Evolutionary conservation across 1,140 invertebrate genomes (phyloP).

Genomic region (Bombus soroeensis): DNA sequence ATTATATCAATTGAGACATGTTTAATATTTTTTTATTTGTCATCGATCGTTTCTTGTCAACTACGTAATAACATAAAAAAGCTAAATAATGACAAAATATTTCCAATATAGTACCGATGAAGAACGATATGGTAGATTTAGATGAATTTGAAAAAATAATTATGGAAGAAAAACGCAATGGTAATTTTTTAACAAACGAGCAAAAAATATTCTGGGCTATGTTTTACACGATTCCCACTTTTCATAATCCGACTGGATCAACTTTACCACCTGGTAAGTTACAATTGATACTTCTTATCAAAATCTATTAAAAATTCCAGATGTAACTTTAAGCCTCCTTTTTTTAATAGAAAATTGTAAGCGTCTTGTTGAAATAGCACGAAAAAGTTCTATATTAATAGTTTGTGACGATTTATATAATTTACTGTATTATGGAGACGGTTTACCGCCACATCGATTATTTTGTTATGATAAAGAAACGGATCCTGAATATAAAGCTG

Average conservation of each 20-base stretch:
- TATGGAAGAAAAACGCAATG: constrained; percentile 69
- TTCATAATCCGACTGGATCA: constrained; percentile 87
- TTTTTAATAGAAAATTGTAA: constrained; percentile 78
- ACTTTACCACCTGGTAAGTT: constrained; percentile 80
- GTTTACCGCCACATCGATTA: constrained; percentile 82
- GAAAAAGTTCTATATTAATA: constrained; percentile 84
- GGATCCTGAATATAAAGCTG: constrained; percentile 79
- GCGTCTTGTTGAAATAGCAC: constrained; percentile 83
- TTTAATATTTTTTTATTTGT: background rate
- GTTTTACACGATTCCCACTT: constrained; percentile 86
- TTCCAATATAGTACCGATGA: constrained; percentile 82
- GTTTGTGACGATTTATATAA: constrained; percentile 88
- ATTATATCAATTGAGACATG: background rate
- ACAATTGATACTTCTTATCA: constrained; percentile 47
- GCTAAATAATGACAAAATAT: background rate
- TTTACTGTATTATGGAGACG: constrained; percentile 84
- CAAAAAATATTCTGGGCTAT: constrained; percentile 85
- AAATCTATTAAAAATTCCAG: background rate
- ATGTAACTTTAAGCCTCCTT: background rate
- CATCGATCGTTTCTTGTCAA: too few species aligned
- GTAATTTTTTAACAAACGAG: constrained; percentile 70
- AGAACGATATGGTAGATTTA: constrained; percentile 83
- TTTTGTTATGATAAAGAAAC: constrained; percentile 83
- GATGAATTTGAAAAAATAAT: constrained; percentile 80
- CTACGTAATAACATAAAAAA: background rate